phyloP scores from a whole-genome alignment of 1,140 invertebrate genomes.

The Sarcophaga peregrina region DNA sequence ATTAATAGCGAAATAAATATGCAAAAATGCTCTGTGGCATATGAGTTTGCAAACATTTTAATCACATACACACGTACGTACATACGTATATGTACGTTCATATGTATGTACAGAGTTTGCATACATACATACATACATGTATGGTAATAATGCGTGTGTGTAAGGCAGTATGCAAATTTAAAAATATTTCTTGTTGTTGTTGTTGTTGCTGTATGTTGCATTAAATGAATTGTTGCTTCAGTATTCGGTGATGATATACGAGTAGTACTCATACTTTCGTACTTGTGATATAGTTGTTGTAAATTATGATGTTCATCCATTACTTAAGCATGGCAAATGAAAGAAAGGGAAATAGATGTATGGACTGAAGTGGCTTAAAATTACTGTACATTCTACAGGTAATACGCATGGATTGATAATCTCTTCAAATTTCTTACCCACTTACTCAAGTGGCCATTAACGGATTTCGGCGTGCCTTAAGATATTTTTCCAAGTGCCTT shows the following conservation, averaged over 20 bases:
- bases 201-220: slow-evolving; percentile 20
- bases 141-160: slow-evolving; percentile 21
- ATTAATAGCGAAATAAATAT: slow-evolving; percentile 62
- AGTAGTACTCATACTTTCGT: slow-evolving; percentile 16
- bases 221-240: no score
- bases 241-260: slow-evolving; percentile 32
- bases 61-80: neutral
- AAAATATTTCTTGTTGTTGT: neutral
- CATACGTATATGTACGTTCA: neutral
- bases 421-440: no score
- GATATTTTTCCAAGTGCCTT: no score
- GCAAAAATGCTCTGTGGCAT: slow-evolving; percentile 44
- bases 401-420: no score
- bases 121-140: neutral
- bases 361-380: no score
- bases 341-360: no score
- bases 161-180: slow-evolving; percentile 35
- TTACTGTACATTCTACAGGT: no score
- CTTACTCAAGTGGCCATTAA: no score
- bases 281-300: neutral
- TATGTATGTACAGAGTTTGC: no score
- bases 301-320: slow-evolving; percentile 18
- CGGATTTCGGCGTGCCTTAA: no score
- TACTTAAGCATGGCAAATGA: no score
- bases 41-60: neutral